Conservation (phyloP, 2,797 vertebrate species). For the Ceyx erithaca region DNA sequence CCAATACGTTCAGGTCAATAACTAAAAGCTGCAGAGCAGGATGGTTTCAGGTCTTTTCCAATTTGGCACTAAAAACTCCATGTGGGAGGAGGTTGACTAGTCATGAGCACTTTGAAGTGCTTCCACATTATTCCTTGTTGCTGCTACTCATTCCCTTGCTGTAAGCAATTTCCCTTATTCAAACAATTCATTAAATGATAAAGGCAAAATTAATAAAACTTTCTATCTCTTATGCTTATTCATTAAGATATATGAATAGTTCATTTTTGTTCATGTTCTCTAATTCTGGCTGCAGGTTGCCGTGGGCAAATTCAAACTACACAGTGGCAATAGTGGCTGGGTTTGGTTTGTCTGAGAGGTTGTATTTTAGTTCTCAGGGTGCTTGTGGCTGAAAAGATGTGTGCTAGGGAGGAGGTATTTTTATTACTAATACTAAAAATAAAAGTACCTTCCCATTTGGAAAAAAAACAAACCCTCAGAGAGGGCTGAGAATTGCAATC, state of each 20-base stretch:
- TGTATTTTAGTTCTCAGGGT: neutral
- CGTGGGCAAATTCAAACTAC: neutral
- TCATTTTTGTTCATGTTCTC: neutral
- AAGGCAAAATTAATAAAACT: constrained; percentile 18
- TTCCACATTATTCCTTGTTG: neutral
- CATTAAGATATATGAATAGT: constrained; percentile 19
- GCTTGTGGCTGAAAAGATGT: neutral
- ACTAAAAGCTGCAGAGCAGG: neutral
- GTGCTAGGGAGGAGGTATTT: neutral
- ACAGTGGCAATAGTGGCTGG: neutral
- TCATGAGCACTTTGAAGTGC: neutral
- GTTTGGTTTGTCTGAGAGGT: neutral
- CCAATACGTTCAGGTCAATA: neutral
- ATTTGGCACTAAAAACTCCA: neutral
- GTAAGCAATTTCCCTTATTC: constrained; percentile 21
- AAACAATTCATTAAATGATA: constrained; percentile 19
- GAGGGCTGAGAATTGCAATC: neutral
- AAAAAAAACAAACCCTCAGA: neutral
- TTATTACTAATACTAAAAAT: neutral
- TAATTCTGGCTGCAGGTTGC: constrained; percentile 9
- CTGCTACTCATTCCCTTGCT: constrained; percentile 5
- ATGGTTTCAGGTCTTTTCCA: neutral
- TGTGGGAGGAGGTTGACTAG: neutral
- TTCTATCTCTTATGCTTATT: constrained; percentile 4
- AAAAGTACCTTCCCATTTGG: neutral